Base-by-base conservation (phyloP, 2,797 vertebrate genomes). In the Megalops cyprinoides region DNA sequence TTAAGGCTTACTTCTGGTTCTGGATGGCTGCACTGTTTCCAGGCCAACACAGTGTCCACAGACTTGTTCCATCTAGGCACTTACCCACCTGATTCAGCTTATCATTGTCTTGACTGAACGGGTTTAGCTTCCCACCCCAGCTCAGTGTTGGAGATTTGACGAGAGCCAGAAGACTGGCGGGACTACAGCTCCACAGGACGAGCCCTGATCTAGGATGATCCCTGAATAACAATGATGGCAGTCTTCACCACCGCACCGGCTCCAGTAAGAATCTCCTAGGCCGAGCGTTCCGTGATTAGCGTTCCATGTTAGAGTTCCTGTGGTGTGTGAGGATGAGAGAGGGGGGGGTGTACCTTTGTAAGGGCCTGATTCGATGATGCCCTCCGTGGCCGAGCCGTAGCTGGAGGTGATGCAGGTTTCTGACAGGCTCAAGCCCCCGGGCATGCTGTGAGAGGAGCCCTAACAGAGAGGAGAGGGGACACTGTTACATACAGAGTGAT, bases 331-430 rank as follows among this genome's bases (percentile, higher is more conserved):
- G 58, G n/a, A 51, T 49, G 15, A 5, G 12, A 74, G 6, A 37
- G 48, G 15, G 3, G 15, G 3, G 7, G 76, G 76, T 18, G 62
- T 94, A 97, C 95, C 96, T 95, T 93, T 93, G 91, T 94, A 94
- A 0, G 94, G 92, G 85, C 95, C 95, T 65, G 95, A 94, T 91
- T 97, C 95, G 85, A 93, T 86, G 82, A 96, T 90, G 87, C 96
- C 97, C 81, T 98, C 97, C 86, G 93, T 93, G 90, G 94, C 90
- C 87, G 90, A 88, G 81, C 94, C 94, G 89, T 94, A 97, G 90
- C 93, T 94, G 86, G 94, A 90, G 10, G 91, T 91, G 87, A 96
- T 94, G 69, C 94, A 91, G 73, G 96, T 94, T 88, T 98, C 97
- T 23, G 96, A 95, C 74, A 96, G 92, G 84, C 94, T 94, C 81